Percentiles rank a stretch among this genome's conserved stretches.
Conservation (phyloP, 2,888 invertebrate genomes). For the Antheraea assamensis region DNA sequence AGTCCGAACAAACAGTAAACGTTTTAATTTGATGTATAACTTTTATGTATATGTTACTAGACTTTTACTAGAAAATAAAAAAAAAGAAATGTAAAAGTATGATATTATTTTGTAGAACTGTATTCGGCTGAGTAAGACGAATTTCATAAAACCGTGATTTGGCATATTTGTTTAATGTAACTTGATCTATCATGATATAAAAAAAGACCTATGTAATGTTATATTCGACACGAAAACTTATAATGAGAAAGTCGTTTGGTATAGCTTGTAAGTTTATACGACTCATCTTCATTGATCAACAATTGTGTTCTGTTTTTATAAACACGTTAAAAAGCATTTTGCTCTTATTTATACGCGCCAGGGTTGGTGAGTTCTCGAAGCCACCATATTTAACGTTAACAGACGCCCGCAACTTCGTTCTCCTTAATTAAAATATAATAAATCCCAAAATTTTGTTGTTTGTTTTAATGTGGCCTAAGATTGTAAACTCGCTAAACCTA, state of each 20-base stretch:
- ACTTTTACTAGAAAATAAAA: too few species aligned
- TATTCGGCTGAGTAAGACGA: background rate
- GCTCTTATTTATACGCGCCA: background rate
- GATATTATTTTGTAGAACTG: background rate
- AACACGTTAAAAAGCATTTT: background rate
- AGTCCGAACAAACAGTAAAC: too few species aligned
- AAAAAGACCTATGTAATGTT: background rate
- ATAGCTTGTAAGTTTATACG: background rate
- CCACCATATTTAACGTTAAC: background rate
- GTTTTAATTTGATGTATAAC: too few species aligned
- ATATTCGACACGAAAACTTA: slow-evolving; percentile 2
- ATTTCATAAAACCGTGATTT: background rate
- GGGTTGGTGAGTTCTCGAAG: background rate
- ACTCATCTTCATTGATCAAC: background rate
- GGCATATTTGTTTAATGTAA: background rate
- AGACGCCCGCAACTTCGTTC: too few species aligned
- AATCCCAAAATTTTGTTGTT: too few species aligned
- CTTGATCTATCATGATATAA: background rate
- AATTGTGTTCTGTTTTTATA: slow-evolving; percentile 1
- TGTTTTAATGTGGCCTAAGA: too few species aligned
- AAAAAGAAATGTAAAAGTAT: too few species aligned
- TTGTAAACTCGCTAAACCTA: too few species aligned
- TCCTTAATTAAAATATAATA: too few species aligned
- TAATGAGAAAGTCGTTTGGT: slow-evolving; percentile 8
- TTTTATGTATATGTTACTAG: too few species aligned